These are phyloP conservation scores for Rhorus exstirpatorius DNA, from an alignment of 2,888 invertebrate genomes.

Conservation along the genomic window DNA sequence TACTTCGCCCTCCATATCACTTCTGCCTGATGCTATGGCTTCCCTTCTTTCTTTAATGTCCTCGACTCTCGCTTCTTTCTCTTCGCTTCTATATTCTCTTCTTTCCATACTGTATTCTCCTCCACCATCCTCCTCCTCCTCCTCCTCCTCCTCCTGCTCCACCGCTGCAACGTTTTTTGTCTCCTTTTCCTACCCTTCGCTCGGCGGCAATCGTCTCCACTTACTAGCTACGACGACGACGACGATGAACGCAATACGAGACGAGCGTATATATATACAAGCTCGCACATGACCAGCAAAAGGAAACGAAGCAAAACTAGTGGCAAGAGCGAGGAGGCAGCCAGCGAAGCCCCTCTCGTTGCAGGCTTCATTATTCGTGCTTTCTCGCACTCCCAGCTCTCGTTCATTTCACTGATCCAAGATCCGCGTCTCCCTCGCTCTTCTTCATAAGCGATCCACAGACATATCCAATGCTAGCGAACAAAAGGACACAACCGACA, in stretches of 20 bases:
- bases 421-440: constrained; percentile 30
- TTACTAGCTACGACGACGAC: constrained; percentile 78
- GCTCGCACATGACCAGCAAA: constrained; percentile 71
- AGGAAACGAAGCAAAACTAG: constrained; percentile 41
- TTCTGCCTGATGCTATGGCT: constrained; percentile 49
- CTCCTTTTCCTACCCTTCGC: constrained; percentile 55
- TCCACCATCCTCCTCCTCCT: constrained; percentile 57
- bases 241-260: constrained; percentile 81
- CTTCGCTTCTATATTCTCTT: constrained; percentile 63
- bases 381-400: constrained; percentile 20
- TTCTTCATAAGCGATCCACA: constrained; percentile 8
- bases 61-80: constrained; percentile 69
- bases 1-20: constrained; percentile 44
- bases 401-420: constrained; percentile 50
- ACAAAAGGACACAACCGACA: constrained; percentile 18
- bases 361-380: constrained; percentile 48
- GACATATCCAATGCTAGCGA: not conserved
- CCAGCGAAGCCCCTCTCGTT: constrained; percentile 73
- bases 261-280: constrained; percentile 51
- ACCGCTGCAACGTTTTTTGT: constrained; percentile 43
- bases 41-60: constrained; percentile 50
- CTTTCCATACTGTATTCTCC: constrained; percentile 61
- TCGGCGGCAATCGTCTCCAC: constrained; percentile 82
- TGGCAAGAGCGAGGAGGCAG: constrained; percentile 27
- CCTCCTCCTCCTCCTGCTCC: constrained; percentile 42